Evolutionary conservation across 2,888 invertebrate species (phyloP).

Genomic region (Rhagonycha lutea): DNA sequence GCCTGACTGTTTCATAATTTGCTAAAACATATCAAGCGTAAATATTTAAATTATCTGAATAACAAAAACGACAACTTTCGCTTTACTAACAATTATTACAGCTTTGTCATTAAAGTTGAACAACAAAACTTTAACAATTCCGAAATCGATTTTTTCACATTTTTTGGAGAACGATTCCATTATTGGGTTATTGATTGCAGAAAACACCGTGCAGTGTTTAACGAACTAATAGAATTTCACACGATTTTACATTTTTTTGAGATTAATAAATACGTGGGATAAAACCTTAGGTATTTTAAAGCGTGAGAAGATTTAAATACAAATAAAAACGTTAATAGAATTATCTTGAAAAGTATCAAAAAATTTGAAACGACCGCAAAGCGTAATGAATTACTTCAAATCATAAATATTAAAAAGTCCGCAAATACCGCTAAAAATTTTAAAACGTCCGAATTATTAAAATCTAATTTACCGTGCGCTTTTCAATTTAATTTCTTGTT

Average conservation of each 20-base stretch:
- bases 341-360: conserved; percentile 13
- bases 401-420: conserved; percentile 4
- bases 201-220: neutral
- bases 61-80: conserved; percentile 29
- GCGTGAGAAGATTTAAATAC: conserved; percentile 17
- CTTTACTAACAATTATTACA: conserved; percentile 18
- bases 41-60: conserved; percentile 30
- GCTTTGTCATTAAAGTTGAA: neutral
- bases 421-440: neutral
- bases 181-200: neutral
- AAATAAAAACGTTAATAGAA: conserved; percentile 17
- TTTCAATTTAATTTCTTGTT: neutral
- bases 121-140: neutral
- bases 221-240: neutral
- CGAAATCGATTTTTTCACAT: neutral
- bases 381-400: conserved; percentile 18
- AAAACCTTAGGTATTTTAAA: neutral
- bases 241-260: conserved; percentile 1
- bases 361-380: conserved; percentile 11
- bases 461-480: neutral
- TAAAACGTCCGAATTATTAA: neutral
- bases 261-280: conserved; percentile 17
- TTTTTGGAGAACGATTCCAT: neutral
- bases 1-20: conserved; percentile 22
- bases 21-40: conserved; percentile 25